These are phyloP conservation scores for Amphibalanus amphitrite DNA, from an alignment of 1,140 invertebrate genomes.

Conservation along the genomic window DNA sequence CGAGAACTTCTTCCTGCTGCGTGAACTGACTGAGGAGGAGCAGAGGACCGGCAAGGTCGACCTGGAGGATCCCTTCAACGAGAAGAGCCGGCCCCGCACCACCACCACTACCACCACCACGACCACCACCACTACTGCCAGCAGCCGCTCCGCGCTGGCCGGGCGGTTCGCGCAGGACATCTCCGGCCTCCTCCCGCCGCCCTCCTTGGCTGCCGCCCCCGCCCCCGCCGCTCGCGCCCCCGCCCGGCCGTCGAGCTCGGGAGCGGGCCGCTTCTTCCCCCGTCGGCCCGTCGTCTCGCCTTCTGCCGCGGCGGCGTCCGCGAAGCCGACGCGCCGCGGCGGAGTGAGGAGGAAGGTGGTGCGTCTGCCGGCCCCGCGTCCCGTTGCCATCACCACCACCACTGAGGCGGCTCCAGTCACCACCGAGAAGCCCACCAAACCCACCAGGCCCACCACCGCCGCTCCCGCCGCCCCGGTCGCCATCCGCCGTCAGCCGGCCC, in stretches of 20 bases:
- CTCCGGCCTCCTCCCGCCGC: not conserved
- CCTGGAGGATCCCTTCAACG: not conserved
- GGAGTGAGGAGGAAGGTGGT: not conserved
- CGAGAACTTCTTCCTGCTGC: conserved; percentile 5
- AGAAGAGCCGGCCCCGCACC: not conserved
- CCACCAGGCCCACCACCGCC: not conserved
- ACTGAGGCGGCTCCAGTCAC: not conserved
- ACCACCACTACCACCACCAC: not conserved
- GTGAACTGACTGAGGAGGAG: not conserved
- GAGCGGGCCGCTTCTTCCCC: not conserved
- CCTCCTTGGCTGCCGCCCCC: too few relatives aligned
- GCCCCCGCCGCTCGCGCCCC: too few relatives aligned
- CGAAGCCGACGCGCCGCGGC: not conserved
- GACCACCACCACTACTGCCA: not conserved
- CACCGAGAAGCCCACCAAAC: not conserved
- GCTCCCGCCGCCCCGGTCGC: not conserved
- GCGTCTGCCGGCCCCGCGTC: too few relatives aligned
- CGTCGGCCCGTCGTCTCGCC: too few relatives aligned
- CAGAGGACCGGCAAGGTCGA: not conserved
- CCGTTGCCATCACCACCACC: too few relatives aligned
- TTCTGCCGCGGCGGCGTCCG: too few relatives aligned
- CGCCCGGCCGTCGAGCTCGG: too few relatives aligned
- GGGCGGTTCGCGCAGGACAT: not conserved
- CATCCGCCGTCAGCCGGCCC: not conserved
- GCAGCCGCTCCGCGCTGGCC: too few relatives aligned